A percentile compares a stretch with the other conserved stretches of the same genome.
phyloP scores from a whole-genome alignment of 2,888 invertebrate genomes.

The Drosophila quinaria region DNA sequence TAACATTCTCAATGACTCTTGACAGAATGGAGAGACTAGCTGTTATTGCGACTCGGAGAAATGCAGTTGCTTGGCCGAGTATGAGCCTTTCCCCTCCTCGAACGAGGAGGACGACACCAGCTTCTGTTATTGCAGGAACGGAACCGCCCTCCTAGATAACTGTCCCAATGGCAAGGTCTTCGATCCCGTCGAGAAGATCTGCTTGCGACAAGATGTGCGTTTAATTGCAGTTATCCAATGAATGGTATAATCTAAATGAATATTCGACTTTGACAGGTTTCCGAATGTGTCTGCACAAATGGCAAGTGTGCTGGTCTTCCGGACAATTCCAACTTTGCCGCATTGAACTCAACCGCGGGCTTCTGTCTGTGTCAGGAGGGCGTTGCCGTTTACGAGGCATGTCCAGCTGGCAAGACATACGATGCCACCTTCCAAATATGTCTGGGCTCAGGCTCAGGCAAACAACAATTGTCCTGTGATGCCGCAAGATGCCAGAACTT shows the following conservation, averaged over 20 bases:
- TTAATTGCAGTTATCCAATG: background rate
- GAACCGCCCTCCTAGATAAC: constrained; percentile 11
- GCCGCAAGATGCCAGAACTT: constrained; percentile 24
- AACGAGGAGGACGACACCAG: constrained; percentile 28
- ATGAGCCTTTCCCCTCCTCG: constrained; percentile 19
- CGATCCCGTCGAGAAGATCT: constrained; percentile 18
- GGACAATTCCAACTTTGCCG: constrained; percentile 19
- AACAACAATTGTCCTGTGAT: constrained; percentile 38
- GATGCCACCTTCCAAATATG: background rate
- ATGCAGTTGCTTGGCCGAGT: constrained; percentile 17
- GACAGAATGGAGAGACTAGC: constrained; percentile 14
- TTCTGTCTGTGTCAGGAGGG: constrained; percentile 47
- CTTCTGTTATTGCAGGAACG: constrained; percentile 40
- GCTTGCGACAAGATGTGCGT: constrained; percentile 45
- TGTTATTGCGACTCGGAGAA: constrained; percentile 29
- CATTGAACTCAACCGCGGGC: constrained; percentile 41
- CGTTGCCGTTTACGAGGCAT: constrained; percentile 27
- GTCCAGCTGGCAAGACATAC: constrained; percentile 21
- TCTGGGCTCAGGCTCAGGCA: background rate
- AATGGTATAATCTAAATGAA: background rate
- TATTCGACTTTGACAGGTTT: constrained; percentile 33
- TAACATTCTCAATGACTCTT: too few relatives aligned
- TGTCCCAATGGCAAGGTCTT: constrained; percentile 33
- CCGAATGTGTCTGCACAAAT: constrained; percentile 36
- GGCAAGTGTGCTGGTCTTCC: constrained; percentile 30